Base-by-base conservation (phyloP, 2,888 invertebrate genomes). In the Euspilapteryx auroguttella region DNA sequence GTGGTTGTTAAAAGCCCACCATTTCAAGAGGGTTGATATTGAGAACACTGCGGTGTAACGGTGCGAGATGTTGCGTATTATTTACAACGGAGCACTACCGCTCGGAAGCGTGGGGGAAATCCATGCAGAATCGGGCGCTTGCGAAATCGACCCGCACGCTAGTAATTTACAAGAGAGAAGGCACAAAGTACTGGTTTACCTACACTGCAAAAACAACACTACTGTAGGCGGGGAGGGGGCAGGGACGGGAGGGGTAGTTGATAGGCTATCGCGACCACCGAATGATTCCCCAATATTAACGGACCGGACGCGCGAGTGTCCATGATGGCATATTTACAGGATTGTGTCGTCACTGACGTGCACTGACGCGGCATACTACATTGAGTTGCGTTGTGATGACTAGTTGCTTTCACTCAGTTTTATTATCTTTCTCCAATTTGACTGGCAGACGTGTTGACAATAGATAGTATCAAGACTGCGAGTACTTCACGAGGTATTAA, bases 11-110 rank as follows among this genome's bases (percentile, higher is more conserved):
- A 55, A 23, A 24, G 55, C 5, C 61, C 65, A 62, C 66, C 58
- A 65, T 71, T 75, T 68, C 76, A 76, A 76, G 63, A 77, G 76
- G 77, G 77, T 77, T 76, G 77, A 77, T 65, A 45, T 48, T 45
- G 58, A 49, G 53, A 52, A 49, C 53, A 52, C 49, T 44, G 54
- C 55, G 49, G 49, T 46, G 27, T 44, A 17, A 17, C 17, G 17
- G 44, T 51, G 2, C 14, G 41, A 41, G 47, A 43, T 41, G 37
- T 34, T 33, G 32, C 11, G 41, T 44, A 43, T 31, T 41, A 45
- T 40, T 45, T 38, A 35, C 37, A 27, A 28, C 28, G 41, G 40
- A 42, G 40, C n/a, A 43, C 43, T 45, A 44, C 44, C 47, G 50
- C 52, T 49, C 39, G 41, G 41, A 52, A 51, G 53, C 54, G 47